Evolutionary conservation across 1,140 invertebrate genomes (phyloP).

Genomic region (Daktulosphaira vitifoliae): DNA sequence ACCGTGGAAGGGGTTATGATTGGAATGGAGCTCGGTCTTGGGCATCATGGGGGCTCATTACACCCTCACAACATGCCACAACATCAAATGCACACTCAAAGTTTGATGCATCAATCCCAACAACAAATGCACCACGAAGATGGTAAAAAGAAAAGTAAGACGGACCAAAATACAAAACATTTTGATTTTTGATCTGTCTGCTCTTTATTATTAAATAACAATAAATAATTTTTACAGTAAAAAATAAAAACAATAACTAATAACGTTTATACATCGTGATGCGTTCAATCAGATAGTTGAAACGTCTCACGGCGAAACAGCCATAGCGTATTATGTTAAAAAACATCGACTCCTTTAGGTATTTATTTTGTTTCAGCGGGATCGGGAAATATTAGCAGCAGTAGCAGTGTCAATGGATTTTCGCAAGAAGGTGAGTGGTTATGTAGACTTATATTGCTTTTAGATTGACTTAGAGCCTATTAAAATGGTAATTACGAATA

Average conservation of each 20-base stretch:
- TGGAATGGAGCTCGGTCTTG: constrained; percentile 25
- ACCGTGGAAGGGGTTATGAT: constrained; percentile 21
- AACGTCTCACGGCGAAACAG: too few species aligned
- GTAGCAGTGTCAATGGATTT: constrained; percentile 26
- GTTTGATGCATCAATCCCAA: constrained; percentile 21
- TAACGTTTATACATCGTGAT: too few species aligned
- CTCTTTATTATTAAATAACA: not conserved
- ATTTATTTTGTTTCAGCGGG: constrained; percentile 4
- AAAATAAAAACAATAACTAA: too few species aligned
- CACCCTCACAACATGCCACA: constrained; percentile 32
- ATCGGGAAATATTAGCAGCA: constrained; percentile 24
- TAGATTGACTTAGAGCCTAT: too few species aligned
- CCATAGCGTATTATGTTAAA: too few species aligned
- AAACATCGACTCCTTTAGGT: too few species aligned
- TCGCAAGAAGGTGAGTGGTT: constrained; percentile 22
- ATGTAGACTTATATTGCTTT: too few species aligned
- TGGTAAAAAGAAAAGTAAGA: constrained; percentile 21
- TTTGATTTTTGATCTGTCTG: constrained; percentile 22
- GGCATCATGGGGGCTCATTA: constrained; percentile 25
- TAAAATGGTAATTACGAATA: too few species aligned
- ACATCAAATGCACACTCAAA: constrained; percentile 29
- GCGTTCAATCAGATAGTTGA: too few species aligned
- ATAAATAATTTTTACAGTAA: too few species aligned
- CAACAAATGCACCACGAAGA: constrained; percentile 25
- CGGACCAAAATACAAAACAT: constrained; percentile 17